phyloP scores from a whole-genome alignment of 2,888 invertebrate genomes.

The Trichacis sp. region DNA sequence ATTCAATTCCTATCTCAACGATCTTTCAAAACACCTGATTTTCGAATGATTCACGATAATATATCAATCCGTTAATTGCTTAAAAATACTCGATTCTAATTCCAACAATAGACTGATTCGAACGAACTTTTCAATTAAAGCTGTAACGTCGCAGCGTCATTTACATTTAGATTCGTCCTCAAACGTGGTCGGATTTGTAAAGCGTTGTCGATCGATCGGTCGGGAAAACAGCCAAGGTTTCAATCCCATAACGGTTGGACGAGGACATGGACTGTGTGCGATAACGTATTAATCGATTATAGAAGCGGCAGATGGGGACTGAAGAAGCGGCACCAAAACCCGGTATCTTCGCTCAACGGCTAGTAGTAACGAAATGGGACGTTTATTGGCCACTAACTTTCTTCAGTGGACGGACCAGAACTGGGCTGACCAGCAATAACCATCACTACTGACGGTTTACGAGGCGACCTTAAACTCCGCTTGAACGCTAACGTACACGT shows the following conservation, averaged over 20 bases:
- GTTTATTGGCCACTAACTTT: conserved; percentile 60
- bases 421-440: conserved; percentile 55
- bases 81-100: too few species aligned
- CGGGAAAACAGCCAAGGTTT: conserved; percentile 5
- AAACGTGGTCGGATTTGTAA: conserved; percentile 28
- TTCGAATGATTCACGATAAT: too few species aligned
- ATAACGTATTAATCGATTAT: conserved; percentile 54
- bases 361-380: conserved; percentile 50
- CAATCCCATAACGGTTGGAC: conserved; percentile 20
- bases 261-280: conserved; percentile 13
- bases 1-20: too few species aligned
- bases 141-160: conserved; percentile 16
- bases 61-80: too few species aligned
- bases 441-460: conserved; percentile 56
- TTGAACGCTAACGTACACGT: conserved; percentile 3
- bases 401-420: conserved; percentile 39
- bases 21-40: too few species aligned
- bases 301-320: conserved; percentile 25
- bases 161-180: conserved; percentile 31
- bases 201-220: conserved; percentile 29
- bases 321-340: conserved; percentile 32
- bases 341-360: conserved; percentile 49
- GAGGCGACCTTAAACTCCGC: conserved; percentile 52
- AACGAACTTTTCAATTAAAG: too few species aligned
- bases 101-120: background rate